phyloP scores from a whole-genome alignment of 2,797 vertebrate species.

The Xiphorhynchus erythropygius region DNA sequence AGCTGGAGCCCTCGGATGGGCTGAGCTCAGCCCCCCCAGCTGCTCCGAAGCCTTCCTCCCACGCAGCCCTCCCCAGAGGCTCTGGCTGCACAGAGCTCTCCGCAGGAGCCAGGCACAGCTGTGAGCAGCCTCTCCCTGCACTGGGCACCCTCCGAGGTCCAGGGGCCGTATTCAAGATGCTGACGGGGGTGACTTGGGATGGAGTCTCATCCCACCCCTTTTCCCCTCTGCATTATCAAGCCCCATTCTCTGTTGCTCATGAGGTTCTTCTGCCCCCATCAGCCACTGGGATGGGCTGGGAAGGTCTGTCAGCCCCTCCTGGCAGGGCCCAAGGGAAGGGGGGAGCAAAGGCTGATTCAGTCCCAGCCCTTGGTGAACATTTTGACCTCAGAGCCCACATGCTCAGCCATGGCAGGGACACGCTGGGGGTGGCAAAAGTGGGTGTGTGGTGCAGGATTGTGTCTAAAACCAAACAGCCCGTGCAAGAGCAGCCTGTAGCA shows the following conservation, averaged over 20 bases:
- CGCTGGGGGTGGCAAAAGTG: not conserved
- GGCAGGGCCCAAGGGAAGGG: not conserved
- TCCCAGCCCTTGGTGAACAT: rapidly evolving
- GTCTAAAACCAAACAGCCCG: not conserved
- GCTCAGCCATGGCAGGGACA: rapidly evolving
- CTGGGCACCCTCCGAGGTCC: not conserved
- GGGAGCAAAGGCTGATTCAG: not conserved
- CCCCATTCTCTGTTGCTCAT: not conserved
- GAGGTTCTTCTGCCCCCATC: not conserved
- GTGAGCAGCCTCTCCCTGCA: not conserved
- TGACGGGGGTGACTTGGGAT: not conserved
- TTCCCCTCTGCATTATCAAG: not conserved
- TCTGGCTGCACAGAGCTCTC: not conserved
- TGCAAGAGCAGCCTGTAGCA: not conserved
- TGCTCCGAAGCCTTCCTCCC: conserved; percentile 9
- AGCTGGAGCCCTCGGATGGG: not conserved
- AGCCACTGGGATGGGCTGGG: not conserved
- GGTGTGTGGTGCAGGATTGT: not conserved
- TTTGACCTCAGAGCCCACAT: rapidly evolving
- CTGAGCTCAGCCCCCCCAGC: not conserved
- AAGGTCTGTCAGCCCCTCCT: rapidly evolving
- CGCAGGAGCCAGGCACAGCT: not conserved
- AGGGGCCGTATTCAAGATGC: not conserved
- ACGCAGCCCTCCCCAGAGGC: not conserved
- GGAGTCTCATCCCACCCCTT: not conserved